Conservation (phyloP, 2,888 invertebrate genomes). For the Spodoptera picta region DNA sequence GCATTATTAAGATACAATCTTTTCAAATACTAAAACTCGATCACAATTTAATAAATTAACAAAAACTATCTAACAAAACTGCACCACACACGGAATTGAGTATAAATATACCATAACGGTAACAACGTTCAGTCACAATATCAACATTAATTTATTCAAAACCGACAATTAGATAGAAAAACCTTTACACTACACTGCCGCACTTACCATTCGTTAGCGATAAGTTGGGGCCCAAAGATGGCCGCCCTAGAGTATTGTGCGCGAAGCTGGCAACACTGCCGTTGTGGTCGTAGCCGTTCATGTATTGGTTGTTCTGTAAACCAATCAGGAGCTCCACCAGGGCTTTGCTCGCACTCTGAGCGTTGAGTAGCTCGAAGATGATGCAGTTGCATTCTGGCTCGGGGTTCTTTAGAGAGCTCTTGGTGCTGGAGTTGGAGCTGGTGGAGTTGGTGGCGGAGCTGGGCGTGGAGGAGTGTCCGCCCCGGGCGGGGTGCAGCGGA, state of each 20-base stretch:
- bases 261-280: conserved; percentile 60
- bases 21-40: too few relatives aligned
- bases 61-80: conserved; percentile 37
- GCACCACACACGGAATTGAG: conserved; percentile 38
- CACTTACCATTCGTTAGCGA: conserved; percentile 84
- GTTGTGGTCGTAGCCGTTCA: conserved; percentile 78
- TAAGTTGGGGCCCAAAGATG: conserved; percentile 73
- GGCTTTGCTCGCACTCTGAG: conserved; percentile 82
- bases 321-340: conserved; percentile 82
- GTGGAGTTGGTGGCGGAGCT: conserved; percentile 70
- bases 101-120: conserved; percentile 56
- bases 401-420: conserved; percentile 71
- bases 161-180: conserved; percentile 51
- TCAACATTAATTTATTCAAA: conserved; percentile 54
- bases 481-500: conserved; percentile 75
- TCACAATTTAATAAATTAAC: background rate
- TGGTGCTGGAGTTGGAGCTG: conserved; percentile 71
- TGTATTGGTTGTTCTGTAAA: conserved; percentile 83
- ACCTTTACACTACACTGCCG: conserved; percentile 80
- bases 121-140: conserved; percentile 58
- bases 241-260: conserved; percentile 74
- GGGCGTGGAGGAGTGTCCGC: conserved; percentile 43
- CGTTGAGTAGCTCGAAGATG: conserved; percentile 81
- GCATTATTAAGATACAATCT: too few relatives aligned
- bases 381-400: conserved; percentile 86